Evolutionary conservation across 2,797 vertebrate genomes (phyloP), one percentile per base, ranked within the genome.

Genomic region (Danionella dracula): DNA sequence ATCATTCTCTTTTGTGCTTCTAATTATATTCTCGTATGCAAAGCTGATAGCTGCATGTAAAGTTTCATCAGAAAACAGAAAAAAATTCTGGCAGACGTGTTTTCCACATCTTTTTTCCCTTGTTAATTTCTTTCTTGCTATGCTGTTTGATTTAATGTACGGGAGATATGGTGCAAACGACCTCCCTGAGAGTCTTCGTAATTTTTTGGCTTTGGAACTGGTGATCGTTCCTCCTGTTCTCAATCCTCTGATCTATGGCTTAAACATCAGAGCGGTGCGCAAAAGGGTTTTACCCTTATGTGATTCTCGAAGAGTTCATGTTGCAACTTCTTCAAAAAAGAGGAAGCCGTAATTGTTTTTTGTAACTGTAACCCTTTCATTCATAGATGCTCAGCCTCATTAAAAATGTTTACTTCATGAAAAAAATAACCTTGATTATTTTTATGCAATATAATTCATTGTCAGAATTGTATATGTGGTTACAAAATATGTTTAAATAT

Each of bases 81-180:
- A 5, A 2, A 74, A 58, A 38, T 74, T 74, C 20, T 67, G 65
- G 45, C 51, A 58, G 17, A 75, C 69, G 0, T 68, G 73, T 71
- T 35, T 70, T 5, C 73, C 73, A 38, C 73, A 75, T 12, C 13
- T 75, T 10, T 12, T 75, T 0, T 65, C 64, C 4, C 50, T 75
- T 1, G 8, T 68, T 0, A 75, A 75, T 23, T 59, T 72, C 5
- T 44, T 16, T 4, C 5, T 46, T 38, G 45, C 60, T 46, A 23
- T n/a, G 2, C 11, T 69, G 15, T 72, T 75, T 59, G 73, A 72
- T 15, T 4, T 48, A 2, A 56, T 69, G 41, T 75, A 70, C n/a
- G 63, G 41, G 8, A 49, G 58, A 49, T 74, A 74, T 21, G 68
- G 51, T 12, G 5, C 58, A 8, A 62, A 41, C 9, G 46, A 63